Evolutionary conservation across 2,113 vertebrate genomes (phyloP).

Genomic region (Macquaria ambigua): DNA sequence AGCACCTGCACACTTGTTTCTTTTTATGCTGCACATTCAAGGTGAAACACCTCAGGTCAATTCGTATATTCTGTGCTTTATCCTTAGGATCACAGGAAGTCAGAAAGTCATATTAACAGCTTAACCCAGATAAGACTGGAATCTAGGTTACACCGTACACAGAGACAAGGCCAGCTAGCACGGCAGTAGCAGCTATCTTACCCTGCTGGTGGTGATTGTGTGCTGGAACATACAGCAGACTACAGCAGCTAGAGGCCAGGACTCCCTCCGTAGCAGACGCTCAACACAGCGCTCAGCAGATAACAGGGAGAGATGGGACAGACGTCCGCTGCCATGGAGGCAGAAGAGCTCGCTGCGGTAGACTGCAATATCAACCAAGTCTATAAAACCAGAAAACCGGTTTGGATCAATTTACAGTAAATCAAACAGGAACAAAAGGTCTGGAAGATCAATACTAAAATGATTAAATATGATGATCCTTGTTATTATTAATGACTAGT

Average conservation of each 20-base stretch:
- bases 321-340: slow-evolving; percentile 89
- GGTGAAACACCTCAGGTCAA: not conserved
- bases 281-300: slow-evolving; percentile 93
- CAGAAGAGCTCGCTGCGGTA: slow-evolving; percentile 94
- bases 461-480: not conserved
- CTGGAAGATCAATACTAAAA: not conserved
- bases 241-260: slow-evolving; percentile 89
- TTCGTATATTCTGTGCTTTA: not conserved
- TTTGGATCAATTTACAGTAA: not conserved
- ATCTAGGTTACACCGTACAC: not conserved
- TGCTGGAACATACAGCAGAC: slow-evolving; percentile 94
- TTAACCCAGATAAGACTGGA: not conserved
- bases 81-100: not conserved
- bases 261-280: slow-evolving; percentile 90
- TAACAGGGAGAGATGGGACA: slow-evolving; percentile 92
- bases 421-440: not conserved
- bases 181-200: slow-evolving; percentile 73
- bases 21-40: not conserved
- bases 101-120: not conserved
- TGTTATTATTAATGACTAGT: too few species aligned
- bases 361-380: slow-evolving; percentile 90
- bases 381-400: slow-evolving; percentile 74
- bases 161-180: not conserved
- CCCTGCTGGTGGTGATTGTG: slow-evolving; percentile 86
- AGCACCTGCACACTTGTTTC: not conserved